Base-by-base conservation (phyloP, 2,797 vertebrate genomes). In the Arctocebus calabarensis region DNA sequence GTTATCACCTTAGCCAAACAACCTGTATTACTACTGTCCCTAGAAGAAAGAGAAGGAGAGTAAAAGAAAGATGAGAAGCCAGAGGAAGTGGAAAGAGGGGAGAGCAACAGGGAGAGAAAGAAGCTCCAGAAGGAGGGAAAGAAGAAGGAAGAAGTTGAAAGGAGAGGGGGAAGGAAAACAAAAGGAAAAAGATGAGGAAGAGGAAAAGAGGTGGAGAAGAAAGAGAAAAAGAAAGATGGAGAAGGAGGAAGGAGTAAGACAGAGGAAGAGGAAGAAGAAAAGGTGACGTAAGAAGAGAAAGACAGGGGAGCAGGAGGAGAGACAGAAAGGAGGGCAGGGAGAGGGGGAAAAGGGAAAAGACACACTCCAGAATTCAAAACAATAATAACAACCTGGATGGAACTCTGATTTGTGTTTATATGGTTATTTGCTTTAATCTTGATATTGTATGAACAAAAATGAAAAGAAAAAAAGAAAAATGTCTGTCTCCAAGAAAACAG, bases 281-380 rank as follows among this genome's bases (percentile, higher is more conserved):
- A 37, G 19, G 25, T 34, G 5, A 12, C 17, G 57, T 29, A 25
- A 13, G 43, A 55, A 3, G 2, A 17, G 62, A 22, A 10, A 4
- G 2, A 23, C n/a, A 22, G 3, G 12, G 2, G 27, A 12, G 2
- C n/a, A 1, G 2, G 2, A 11, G 16, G 37, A 27, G 3, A 7
- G 23, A 19, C 1, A 34, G 45, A 0, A 8, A 1, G 2, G 2
- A 11, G 16, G 37, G 27, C 3, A 5, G 23, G 1, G 7, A 9
- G 17, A 1, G 22, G 27, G 27, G 7, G 27, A 57, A 74, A 29
- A 66, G 43, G 27, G 43, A 27, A 27, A 70, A 40, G 43, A 55
- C 17, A 64, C 64, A 79, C 12, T 52, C 25, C 12, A 78, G 48
- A 68, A 70, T 48, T 55, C 0, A 29, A 29, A 68, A 77, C 10